Conservation (phyloP, 2,888 invertebrate species). For the Carterocephalus palaemon region DNA sequence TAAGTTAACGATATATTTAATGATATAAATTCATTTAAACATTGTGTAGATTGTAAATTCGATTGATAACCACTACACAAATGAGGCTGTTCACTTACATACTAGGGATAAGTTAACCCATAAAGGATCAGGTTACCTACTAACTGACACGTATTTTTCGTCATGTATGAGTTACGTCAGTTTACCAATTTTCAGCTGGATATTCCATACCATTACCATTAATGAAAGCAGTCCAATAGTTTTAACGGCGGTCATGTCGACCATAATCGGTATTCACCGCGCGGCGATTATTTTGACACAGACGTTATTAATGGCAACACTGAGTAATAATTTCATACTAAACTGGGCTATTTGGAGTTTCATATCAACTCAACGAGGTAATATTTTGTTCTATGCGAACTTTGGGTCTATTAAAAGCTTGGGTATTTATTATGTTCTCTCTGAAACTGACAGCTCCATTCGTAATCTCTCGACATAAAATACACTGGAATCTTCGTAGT, state of each 20-base stretch:
- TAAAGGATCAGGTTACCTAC: no score
- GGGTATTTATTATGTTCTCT: no score
- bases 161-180: no score
- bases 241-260: slow-evolving; percentile 20
- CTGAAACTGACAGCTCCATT: not conserved
- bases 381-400: no score
- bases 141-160: no score
- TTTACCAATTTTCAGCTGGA: not conserved
- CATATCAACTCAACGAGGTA: not conserved
- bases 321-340: slow-evolving; percentile 19
- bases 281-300: slow-evolving; percentile 20
- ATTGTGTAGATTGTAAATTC: no score
- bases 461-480: slow-evolving; percentile 1
- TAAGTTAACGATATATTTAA: no score
- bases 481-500: slow-evolving; percentile 27
- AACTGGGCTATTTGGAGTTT: slow-evolving; percentile 10
- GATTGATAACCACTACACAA: no score
- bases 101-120: no score
- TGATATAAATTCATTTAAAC: no score
- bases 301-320: slow-evolving; percentile 11
- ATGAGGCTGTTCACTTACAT: no score
- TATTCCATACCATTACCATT: slow-evolving; percentile 12
- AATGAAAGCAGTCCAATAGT: slow-evolving; percentile 19
- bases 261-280: slow-evolving; percentile 23
- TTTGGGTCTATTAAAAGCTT: no score